Evolutionary conservation across 2,797 vertebrate species (phyloP), one percentile per base, ranked within the genome.

Genomic region (Aldrovandia affinis): DNA sequence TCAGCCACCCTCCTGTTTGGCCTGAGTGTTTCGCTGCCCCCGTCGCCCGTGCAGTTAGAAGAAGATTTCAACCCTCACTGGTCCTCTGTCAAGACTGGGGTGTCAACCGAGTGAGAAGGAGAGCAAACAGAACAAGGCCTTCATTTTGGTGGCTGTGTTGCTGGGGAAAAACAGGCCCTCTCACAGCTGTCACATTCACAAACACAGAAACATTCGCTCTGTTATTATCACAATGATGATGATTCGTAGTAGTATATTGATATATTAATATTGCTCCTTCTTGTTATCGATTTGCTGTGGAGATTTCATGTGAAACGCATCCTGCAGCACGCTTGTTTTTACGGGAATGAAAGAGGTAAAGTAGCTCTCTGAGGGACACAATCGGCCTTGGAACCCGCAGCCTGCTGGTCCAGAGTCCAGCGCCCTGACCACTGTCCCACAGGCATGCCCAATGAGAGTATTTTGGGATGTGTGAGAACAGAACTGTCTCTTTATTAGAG

Each of bases 401-500:
- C 50, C 22, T 22, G 4, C 68, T 20, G 15, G 18, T 42, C 36
- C 18, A 33, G 61, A 30, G 61, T 65, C 9, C 5, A 28, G 61
- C 61, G 3, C 61, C 10, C 61, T 65, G 61, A 33, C 61, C 61
- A 18, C n/a, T 42, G 33, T 33, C 0, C 5, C 15, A 7, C 68
- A 22, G 2, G 33, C 15, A 33, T 39, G 68, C 68, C 68, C 36
- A 8, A 33, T 6, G 18, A 20, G 68, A 9, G 70, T 44, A 36
- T 75, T 75, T 75, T 44, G 25, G 70, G 36, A 30, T 22, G 39
- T 25, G 39, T 25, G 70, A 75, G 70, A 44, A 44, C 36, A 22
- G 20, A 18, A 2, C 25, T 59, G 52, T 82, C 18, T 52, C 12
- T 85, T 47, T 59, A 39, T 73, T 75, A 39, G 47, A 83, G 81